Percentiles rank a stretch among this genome's conserved stretches.
Evolutionary conservation across 2,888 invertebrate species (phyloP).

Genomic region (Endotricha flammealis): DNA sequence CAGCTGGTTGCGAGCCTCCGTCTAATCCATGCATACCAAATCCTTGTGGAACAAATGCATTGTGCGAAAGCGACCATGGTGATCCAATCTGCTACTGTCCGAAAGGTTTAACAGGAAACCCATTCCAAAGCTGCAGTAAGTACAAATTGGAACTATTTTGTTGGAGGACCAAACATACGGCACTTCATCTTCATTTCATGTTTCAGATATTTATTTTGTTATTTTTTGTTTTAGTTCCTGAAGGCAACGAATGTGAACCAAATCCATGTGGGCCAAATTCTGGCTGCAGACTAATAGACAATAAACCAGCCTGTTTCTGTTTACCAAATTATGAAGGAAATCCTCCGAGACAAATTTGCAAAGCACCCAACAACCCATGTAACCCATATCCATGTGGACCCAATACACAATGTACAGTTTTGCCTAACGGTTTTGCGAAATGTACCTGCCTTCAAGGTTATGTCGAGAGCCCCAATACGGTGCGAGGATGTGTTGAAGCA

Average conservation of each 20-base stretch:
- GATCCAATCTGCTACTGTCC: slow-evolving; percentile 94
- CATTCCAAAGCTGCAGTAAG: slow-evolving; percentile 93
- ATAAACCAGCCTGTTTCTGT: slow-evolving; percentile 91
- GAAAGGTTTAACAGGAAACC: slow-evolving; percentile 93
- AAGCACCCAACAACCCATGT: slow-evolving; percentile 87
- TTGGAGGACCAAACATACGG: no score
- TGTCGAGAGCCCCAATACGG: slow-evolving; percentile 91
- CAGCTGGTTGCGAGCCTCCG: slow-evolving; percentile 84
- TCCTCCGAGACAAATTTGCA: slow-evolving; percentile 85
- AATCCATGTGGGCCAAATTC: slow-evolving; percentile 92
- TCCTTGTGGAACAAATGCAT: slow-evolving; percentile 91
- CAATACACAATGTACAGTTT: slow-evolving; percentile 89
- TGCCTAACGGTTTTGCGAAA: slow-evolving; percentile 89
- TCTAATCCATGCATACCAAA: slow-evolving; percentile 88
- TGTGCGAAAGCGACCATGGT: slow-evolving; percentile 90
- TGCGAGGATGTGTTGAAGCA: slow-evolving; percentile 89
- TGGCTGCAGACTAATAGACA: slow-evolving; percentile 86
- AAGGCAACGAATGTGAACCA: slow-evolving; percentile 89
- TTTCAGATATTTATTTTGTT: not conserved
- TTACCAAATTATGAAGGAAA: slow-evolving; percentile 91
- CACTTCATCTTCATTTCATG: no score
- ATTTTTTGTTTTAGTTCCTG: slow-evolving; percentile 84
- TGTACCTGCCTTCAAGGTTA: slow-evolving; percentile 91
- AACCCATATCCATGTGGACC: slow-evolving; percentile 92
- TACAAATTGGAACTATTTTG: slow-evolving; percentile 38